A percentile compares a stretch with the other conserved stretches of the same genome.
Evolutionary conservation across 2,797 vertebrate genomes (phyloP).

Genomic region (Gymnoscopelus braueri): DNA sequence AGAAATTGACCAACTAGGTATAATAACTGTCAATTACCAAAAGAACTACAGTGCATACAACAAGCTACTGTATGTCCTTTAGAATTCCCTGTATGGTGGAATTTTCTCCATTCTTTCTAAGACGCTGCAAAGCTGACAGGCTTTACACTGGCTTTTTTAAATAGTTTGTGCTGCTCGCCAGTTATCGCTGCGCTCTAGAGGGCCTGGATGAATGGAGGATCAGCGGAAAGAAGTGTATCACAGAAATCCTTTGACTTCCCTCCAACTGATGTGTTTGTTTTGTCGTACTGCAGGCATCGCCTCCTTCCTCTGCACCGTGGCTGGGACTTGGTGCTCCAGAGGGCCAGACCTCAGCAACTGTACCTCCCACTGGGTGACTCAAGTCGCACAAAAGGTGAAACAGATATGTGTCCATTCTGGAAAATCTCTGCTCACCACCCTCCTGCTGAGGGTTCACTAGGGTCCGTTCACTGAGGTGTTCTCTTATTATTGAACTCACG

Average conservation of each 20-base stretch:
- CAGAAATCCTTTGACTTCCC: constrained; percentile 44
- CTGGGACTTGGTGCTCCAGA: constrained; percentile 91
- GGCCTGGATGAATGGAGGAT: constrained; percentile 55
- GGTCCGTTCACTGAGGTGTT: not conserved
- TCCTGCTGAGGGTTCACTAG: no score
- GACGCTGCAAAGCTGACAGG: constrained; percentile 32
- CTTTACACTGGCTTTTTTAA: constrained; percentile 60
- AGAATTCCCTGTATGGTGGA: not conserved
- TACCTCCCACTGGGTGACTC: constrained; percentile 98
- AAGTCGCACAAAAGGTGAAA: constrained; percentile 97
- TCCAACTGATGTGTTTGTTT: constrained; percentile 61
- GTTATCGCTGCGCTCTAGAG: constrained; percentile 42
- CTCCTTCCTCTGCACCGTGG: constrained; percentile 90
- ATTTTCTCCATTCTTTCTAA: constrained; percentile 10
- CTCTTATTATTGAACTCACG: constrained; percentile 5
- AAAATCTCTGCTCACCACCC: not conserved
- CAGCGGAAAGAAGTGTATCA: constrained; percentile 50
- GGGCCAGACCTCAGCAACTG: constrained; percentile 98
- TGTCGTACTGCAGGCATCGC: constrained; percentile 87
- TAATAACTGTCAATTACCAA: constrained; percentile 14
- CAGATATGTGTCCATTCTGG: constrained; percentile 38
- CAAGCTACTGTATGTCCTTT: constrained; percentile 14
- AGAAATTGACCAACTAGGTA: constrained; percentile 13
- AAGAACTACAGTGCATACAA: not conserved
- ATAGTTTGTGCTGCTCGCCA: constrained; percentile 37